These are phyloP conservation scores for Danio albolineatus DNA, from an alignment of 2,797 vertebrate species.

Conservation along the genomic window DNA sequence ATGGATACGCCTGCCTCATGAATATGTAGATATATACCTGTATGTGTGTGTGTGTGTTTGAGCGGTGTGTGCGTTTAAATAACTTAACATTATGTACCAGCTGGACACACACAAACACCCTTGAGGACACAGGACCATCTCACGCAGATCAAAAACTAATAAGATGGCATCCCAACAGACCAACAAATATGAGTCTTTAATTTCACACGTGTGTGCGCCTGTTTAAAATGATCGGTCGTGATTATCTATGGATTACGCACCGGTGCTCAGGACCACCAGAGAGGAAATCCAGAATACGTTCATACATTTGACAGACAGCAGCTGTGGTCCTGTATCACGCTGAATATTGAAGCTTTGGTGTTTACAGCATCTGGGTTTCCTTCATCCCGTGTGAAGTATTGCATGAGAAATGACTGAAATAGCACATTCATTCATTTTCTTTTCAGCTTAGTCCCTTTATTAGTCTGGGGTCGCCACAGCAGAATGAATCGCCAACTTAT, in stretches of 20 bases:
- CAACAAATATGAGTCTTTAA: constrained; percentile 73
- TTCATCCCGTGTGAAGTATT: too few species aligned
- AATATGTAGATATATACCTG: constrained; percentile 72
- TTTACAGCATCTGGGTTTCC: background rate
- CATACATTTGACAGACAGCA: constrained; percentile 17
- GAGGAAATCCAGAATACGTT: constrained; percentile 23
- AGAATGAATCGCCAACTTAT: too few species aligned
- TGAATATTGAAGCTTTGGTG: background rate
- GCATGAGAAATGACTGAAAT: too few species aligned
- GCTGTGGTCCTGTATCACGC: constrained; percentile 20
- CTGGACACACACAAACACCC: constrained; percentile 9
- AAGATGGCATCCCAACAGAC: constrained; percentile 60
- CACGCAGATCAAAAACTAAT: constrained; percentile 5
- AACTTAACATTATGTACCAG: constrained; percentile 13
- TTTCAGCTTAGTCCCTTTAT: too few species aligned
- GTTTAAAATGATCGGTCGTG: constrained; percentile 59
- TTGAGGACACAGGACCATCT: constrained; percentile 18
- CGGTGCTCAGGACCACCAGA: constrained; percentile 15
- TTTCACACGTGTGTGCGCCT: constrained; percentile 79
- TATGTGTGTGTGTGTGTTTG: constrained; percentile 59
- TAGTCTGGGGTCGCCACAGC: too few species aligned
- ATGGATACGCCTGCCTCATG: constrained; percentile 75
- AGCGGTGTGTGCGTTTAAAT: constrained; percentile 58
- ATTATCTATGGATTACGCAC: constrained; percentile 55
- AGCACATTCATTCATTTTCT: too few species aligned